These are phyloP conservation scores for Drosophila koepferae DNA, from an alignment of 2,888 invertebrate genomes.

Conservation along the genomic window DNA sequence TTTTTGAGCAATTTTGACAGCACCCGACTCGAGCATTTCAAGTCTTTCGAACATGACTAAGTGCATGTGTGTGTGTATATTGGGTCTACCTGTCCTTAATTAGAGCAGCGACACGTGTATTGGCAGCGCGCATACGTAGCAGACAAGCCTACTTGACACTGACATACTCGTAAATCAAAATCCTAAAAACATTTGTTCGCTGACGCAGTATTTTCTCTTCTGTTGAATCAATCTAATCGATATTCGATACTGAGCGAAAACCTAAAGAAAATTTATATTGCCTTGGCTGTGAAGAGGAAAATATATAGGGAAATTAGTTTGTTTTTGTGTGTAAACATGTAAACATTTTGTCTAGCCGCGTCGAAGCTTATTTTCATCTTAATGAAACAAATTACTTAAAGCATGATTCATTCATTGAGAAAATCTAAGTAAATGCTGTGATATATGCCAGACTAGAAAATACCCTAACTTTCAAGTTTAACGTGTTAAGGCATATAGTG, in stretches of 20 bases:
- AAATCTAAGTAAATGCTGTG: neutral
- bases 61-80: neutral
- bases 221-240: neutral
- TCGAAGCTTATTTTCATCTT: neutral
- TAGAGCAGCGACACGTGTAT: constrained; percentile 44
- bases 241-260: neutral
- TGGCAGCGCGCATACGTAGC: neutral
- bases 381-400: neutral
- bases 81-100: constrained; percentile 52
- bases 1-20: constrained; percentile 60
- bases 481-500: too few relatives aligned
- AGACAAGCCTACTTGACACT: constrained; percentile 32
- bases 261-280: neutral
- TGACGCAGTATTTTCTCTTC: constrained; percentile 42
- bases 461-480: neutral
- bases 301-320: neutral
- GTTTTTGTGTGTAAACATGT: neutral
- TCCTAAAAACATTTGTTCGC: constrained; percentile 19
- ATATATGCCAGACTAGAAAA: neutral
- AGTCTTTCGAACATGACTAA: constrained; percentile 61
- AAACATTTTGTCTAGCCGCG: neutral
- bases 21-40: constrained; percentile 15
- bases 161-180: constrained; percentile 52
- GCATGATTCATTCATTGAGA: neutral
- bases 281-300: neutral